phyloP scores from a whole-genome alignment of 2,888 invertebrate species.

The Phrixothrix hirtus region DNA sequence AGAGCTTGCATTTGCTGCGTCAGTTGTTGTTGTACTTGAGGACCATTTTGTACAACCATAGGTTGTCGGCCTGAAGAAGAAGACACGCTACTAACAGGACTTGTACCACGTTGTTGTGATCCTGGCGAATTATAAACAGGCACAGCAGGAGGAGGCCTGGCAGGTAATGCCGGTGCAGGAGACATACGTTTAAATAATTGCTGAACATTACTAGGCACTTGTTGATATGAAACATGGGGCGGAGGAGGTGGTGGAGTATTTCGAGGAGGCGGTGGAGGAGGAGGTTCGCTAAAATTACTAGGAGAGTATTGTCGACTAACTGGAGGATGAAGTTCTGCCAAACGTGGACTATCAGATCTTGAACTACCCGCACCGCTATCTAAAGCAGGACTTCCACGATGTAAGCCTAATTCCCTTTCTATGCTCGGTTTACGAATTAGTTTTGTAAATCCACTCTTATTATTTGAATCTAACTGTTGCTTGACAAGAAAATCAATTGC shows the following conservation, averaged over 20 bases:
- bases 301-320: slow-evolving; percentile 75
- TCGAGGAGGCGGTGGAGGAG: slow-evolving; percentile 61
- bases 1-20: slow-evolving; percentile 87
- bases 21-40: slow-evolving; percentile 81
- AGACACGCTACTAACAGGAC: slow-evolving; percentile 64
- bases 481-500: slow-evolving; percentile 71
- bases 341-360: slow-evolving; percentile 85
- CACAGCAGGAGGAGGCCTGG: slow-evolving; percentile 68
- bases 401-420: slow-evolving; percentile 76
- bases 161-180: slow-evolving; percentile 71
- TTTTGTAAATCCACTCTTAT: slow-evolving; percentile 62
- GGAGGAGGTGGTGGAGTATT: slow-evolving; percentile 70
- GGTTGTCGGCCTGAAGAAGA: slow-evolving; percentile 64
- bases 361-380: slow-evolving; percentile 89
- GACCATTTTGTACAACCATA: slow-evolving; percentile 81
- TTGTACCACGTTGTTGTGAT: slow-evolving; percentile 58
- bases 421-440: slow-evolving; percentile 86
- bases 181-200: slow-evolving; percentile 78
- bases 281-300: slow-evolving; percentile 60
- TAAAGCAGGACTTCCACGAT: slow-evolving; percentile 82
- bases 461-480: slow-evolving; percentile 63
- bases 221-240: slow-evolving; percentile 59
- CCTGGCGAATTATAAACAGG: slow-evolving; percentile 53
- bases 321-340: slow-evolving; percentile 67
- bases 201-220: slow-evolving; percentile 68